These are phyloP conservation scores for Manis pentadactyla DNA, from an alignment of 2,797 vertebrate genomes.

Conservation along the genomic window DNA sequence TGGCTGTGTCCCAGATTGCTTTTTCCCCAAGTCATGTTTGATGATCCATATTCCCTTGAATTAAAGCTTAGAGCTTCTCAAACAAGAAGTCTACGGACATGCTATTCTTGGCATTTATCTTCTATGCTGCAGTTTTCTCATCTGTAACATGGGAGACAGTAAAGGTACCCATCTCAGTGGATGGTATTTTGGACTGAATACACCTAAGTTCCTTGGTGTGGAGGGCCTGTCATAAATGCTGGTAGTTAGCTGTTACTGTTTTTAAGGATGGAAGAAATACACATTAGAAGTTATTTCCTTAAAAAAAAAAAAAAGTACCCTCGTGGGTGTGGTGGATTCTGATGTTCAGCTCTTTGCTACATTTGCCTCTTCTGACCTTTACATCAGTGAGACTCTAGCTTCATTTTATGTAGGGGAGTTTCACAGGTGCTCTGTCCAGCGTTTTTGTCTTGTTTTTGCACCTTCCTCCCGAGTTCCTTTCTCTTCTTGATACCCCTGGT, in stretches of 20 bases:
- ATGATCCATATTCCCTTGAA: neutral
- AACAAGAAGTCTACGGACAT: neutral
- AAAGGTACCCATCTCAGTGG: neutral
- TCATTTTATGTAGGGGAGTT: neutral
- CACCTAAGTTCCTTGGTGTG: rapidly evolving
- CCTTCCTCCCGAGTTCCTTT: neutral
- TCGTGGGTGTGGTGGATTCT: neutral
- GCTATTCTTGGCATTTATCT: rapidly evolving
- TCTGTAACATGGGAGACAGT: neutral
- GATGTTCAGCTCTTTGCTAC: neutral
- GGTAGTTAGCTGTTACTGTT: neutral
- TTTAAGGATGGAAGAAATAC: neutral
- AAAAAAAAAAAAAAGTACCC: neutral
- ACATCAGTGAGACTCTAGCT: neutral
- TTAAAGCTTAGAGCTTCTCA: neutral
- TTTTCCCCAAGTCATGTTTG: rapidly evolving
- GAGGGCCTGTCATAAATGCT: neutral
- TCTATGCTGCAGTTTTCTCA: neutral
- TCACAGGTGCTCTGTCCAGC: neutral
- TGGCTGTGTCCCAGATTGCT: no score
- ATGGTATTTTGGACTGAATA: neutral
- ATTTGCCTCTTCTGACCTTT: neutral
- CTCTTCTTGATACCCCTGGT: rapidly evolving
- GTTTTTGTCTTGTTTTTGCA: neutral
- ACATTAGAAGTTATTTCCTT: neutral